phyloP scores from a whole-genome alignment of 2,797 vertebrate species.

The Thaleichthys pacificus region DNA sequence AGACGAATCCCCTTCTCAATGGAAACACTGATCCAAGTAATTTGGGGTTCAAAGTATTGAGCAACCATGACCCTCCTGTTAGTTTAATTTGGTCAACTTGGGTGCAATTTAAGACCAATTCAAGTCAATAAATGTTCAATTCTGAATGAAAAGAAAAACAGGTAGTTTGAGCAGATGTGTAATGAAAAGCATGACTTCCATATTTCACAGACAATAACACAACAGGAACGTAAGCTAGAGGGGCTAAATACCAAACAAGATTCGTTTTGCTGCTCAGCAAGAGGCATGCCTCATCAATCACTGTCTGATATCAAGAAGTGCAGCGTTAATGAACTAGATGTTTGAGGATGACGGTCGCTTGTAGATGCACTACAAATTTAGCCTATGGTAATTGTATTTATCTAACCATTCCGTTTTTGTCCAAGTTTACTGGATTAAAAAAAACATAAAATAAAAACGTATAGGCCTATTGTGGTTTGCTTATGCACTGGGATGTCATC shows the following conservation, averaged over 20 bases:
- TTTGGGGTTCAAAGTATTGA: no score
- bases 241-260: neutral
- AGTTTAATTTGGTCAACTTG: neutral
- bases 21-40: neutral
- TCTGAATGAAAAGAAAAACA: neutral
- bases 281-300: constrained; percentile 68
- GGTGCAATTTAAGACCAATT: neutral
- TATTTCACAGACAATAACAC: neutral
- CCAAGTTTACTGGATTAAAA: no score
- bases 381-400: no score
- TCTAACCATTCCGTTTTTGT: no score
- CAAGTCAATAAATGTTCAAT: neutral
- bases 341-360: constrained; percentile 49
- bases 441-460: no score
- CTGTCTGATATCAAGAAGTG: constrained; percentile 66
- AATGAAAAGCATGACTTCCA: neutral
- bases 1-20: neutral
- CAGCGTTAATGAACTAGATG: constrained; percentile 62
- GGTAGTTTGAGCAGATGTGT: neutral
- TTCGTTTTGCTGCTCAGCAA: constrained; percentile 3
- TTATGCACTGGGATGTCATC: no score
- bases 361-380: no score
- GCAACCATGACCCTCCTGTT: no score
- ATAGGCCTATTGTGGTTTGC: no score
- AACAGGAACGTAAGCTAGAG: neutral